Evolutionary conservation across 2,797 vertebrate genomes (phyloP).

Genomic region (Melanotaenia boesemani): DNA sequence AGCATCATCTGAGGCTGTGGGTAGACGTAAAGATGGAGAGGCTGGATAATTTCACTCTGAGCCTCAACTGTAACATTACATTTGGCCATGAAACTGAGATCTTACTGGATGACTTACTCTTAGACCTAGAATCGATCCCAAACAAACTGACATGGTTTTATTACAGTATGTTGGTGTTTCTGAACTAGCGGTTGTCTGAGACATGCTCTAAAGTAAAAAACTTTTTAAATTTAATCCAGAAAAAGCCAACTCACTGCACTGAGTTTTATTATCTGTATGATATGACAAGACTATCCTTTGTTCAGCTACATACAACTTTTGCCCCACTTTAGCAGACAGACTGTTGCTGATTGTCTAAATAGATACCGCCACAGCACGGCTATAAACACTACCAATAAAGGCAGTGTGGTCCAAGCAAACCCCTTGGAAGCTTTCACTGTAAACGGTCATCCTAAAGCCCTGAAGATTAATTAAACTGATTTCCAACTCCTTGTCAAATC

Average conservation of each 20-base stretch:
- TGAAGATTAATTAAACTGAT: constrained; percentile 62
- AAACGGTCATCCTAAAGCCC: constrained; percentile 61
- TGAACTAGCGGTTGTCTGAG: too few relatives aligned
- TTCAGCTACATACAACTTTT: constrained; percentile 28
- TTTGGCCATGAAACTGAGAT: too few relatives aligned
- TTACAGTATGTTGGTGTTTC: neutral
- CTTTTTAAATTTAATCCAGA: neutral
- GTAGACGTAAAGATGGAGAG: too few relatives aligned
- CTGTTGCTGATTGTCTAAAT: constrained; percentile 68
- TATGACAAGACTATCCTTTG: neutral
- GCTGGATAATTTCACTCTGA: neutral
- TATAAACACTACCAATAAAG: constrained; percentile 85
- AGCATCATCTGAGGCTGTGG: neutral
- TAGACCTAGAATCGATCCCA: neutral
- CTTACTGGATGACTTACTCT: neutral
- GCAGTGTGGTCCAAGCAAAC: constrained; percentile 66
- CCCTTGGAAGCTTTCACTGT: constrained; percentile 49
- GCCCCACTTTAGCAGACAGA: constrained; percentile 36
- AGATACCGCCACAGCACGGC: constrained; percentile 69
- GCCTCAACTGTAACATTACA: too few relatives aligned
- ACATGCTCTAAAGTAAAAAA: too few relatives aligned
- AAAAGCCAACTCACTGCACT: neutral
- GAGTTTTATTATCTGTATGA: neutral
- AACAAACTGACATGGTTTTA: neutral
- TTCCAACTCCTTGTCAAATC: constrained; percentile 34